These are phyloP conservation scores for Papilio glaucus DNA, from an alignment of 1,140 invertebrate species.

Conservation along the genomic window DNA sequence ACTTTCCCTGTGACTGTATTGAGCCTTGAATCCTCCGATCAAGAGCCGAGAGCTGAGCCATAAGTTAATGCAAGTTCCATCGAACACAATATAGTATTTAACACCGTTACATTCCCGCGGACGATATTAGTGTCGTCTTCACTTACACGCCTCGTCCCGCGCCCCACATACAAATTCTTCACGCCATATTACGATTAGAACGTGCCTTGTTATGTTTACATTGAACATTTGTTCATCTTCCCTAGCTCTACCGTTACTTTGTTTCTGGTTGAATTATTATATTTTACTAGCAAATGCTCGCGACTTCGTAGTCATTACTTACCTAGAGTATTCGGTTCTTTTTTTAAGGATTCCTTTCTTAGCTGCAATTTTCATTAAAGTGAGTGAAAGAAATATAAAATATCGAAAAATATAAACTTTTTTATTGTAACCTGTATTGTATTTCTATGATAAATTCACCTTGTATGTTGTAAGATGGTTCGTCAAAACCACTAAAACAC, in stretches of 20 bases:
- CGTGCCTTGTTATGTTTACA: conserved; percentile 38
- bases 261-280: conserved; percentile 2
- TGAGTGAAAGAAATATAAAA: too few relatives aligned
- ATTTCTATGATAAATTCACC: too few relatives aligned
- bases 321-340: too few relatives aligned
- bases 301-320: neutral
- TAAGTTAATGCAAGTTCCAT: neutral
- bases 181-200: conserved; percentile 39
- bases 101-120: neutral
- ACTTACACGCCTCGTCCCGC: neutral
- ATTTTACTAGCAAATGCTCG: neutral
- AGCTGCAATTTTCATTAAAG: too few relatives aligned
- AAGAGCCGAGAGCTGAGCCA: too few relatives aligned
- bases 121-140: neutral
- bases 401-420: too few relatives aligned
- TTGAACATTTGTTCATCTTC: conserved; percentile 36
- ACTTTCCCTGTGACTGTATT: too few relatives aligned
- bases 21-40: too few relatives aligned
- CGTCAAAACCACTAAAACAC: too few relatives aligned
- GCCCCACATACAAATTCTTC: conserved; percentile 46
- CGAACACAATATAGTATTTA: neutral
- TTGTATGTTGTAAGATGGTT: too few relatives aligned
- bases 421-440: too few relatives aligned
- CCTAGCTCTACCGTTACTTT: neutral
- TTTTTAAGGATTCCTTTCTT: too few relatives aligned